These are phyloP conservation scores for Pherbina coryleti DNA, from an alignment of 2,888 invertebrate genomes.

Conservation along the genomic window DNA sequence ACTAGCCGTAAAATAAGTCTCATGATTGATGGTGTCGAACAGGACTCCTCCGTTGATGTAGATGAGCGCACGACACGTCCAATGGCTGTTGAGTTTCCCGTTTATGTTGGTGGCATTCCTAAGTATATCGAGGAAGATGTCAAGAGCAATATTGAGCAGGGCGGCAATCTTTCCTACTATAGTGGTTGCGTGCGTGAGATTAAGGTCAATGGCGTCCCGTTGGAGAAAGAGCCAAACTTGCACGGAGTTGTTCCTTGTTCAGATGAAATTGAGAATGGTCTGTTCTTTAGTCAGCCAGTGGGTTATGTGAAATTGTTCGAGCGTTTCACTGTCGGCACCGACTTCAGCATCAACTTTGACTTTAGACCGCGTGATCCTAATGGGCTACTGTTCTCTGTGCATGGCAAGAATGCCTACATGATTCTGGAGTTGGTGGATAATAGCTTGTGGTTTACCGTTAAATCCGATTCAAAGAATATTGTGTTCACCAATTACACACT, in stretches of 20 bases:
- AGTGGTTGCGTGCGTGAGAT: constrained; percentile 87
- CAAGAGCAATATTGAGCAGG: constrained; percentile 58
- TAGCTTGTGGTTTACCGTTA: constrained; percentile 82
- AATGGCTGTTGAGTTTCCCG: constrained; percentile 78
- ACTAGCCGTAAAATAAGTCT: constrained; percentile 74
- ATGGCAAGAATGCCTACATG: constrained; percentile 84
- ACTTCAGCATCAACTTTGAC: constrained; percentile 84
- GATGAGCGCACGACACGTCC: constrained; percentile 73
- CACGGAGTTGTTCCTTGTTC: constrained; percentile 83
- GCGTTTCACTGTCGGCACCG: constrained; percentile 82
- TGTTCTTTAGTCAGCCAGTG: constrained; percentile 85
- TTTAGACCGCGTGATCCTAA: constrained; percentile 87
- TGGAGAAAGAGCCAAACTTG: constrained; percentile 74
- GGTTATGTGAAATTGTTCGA: constrained; percentile 80
- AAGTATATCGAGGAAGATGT: constrained; percentile 70
- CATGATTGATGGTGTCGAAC: constrained; percentile 57
- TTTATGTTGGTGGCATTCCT: constrained; percentile 86
- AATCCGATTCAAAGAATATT: constrained; percentile 84
- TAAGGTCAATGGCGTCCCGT: constrained; percentile 76
- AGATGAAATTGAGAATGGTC: constrained; percentile 82
- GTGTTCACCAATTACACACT: constrained; percentile 77
- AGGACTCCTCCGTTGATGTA: constrained; percentile 66
- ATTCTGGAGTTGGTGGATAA: constrained; percentile 91
- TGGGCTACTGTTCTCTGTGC: constrained; percentile 88
- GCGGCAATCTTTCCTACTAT: constrained; percentile 73